Evolutionary conservation across 2,888 invertebrate genomes (phyloP).

Genomic region (Julus scanicus): DNA sequence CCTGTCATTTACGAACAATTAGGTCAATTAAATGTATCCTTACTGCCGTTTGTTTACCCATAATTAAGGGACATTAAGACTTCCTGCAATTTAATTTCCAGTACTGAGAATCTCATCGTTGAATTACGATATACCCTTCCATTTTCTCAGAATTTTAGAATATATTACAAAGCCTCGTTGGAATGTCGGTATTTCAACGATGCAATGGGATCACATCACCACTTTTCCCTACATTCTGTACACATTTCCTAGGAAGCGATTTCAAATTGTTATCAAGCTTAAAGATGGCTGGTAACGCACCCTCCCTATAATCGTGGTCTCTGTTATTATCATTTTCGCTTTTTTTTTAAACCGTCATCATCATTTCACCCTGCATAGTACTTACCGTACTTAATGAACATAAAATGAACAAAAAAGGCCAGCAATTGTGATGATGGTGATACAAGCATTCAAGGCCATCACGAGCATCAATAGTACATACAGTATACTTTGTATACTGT

Average conservation of each 20-base stretch:
- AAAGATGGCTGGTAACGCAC: not conserved
- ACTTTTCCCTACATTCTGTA: too few species aligned
- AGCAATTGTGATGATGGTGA: not conserved
- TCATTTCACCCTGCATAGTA: constrained; percentile 24
- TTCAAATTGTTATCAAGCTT: not conserved
- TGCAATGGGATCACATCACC: not conserved
- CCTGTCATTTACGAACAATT: too few species aligned
- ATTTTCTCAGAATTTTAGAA: not conserved
- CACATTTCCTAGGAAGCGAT: constrained; percentile 37
- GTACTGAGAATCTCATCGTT: not conserved
- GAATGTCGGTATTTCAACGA: constrained; percentile 28
- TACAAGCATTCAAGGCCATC: not conserved
- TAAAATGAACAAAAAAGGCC: not conserved
- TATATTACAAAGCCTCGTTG: not conserved
- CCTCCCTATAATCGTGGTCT: not conserved
- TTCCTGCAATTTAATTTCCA: not conserved
- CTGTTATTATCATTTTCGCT: not conserved
- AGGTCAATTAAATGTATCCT: too few species aligned
- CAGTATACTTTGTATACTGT: too few species aligned
- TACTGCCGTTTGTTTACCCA: not conserved
- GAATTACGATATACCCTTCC: not conserved
- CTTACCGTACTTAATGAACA: not conserved
- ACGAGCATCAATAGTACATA: constrained; percentile 17
- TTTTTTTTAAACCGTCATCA: not conserved
- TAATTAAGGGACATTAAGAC: not conserved